phyloP scores from a whole-genome alignment of 2,113 vertebrate species.

The Pipra filicauda region DNA sequence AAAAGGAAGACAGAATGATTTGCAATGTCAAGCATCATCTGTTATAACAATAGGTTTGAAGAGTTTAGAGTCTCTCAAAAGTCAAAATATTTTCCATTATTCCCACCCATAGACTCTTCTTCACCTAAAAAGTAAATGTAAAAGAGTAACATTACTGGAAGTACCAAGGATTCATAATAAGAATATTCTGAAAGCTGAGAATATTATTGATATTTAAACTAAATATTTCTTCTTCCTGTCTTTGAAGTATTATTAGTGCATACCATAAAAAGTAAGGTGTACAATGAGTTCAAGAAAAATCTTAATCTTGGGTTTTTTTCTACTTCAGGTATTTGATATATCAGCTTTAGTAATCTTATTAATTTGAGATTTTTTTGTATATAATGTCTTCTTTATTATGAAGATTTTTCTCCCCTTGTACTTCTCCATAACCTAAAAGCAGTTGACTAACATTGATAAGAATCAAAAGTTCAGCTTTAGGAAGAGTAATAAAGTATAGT shows the following conservation, averaged over 20 bases:
- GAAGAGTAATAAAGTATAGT: neutral
- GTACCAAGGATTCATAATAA: neutral
- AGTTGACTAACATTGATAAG: neutral
- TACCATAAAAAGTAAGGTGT: neutral
- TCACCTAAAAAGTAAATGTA: neutral
- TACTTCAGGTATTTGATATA: neutral
- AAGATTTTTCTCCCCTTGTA: neutral
- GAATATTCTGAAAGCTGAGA: neutral
- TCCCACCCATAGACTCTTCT: neutral
- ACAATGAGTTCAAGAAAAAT: slow-evolving; percentile 10
- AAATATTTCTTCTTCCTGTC: neutral
- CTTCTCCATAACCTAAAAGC: neutral
- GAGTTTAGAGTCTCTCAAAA: neutral
- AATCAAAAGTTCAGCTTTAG: neutral
- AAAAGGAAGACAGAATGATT: neutral
- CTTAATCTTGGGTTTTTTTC: neutral
- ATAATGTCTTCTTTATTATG: neutral
- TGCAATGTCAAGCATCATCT: neutral
- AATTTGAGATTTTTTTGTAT: neutral
- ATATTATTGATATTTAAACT: neutral
- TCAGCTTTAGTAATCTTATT: neutral
- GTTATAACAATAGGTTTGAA: neutral
- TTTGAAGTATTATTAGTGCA: neutral
- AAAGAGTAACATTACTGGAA: neutral
- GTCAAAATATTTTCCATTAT: neutral